phyloP scores from a whole-genome alignment of 1,140 invertebrate species.

The Sitodiplosis mosellana region DNA sequence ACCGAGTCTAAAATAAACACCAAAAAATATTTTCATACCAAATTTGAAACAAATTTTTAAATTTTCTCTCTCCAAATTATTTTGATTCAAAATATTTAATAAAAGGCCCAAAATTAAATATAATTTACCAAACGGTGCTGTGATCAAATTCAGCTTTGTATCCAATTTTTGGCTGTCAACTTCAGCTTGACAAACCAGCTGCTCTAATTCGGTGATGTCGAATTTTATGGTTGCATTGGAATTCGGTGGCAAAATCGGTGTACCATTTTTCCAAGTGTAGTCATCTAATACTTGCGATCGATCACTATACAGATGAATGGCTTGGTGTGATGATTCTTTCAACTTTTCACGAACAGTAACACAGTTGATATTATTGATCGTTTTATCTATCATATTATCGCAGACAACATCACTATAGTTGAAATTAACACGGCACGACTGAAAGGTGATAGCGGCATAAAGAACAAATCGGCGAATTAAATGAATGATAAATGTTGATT shows the following conservation, averaged over 20 bases:
- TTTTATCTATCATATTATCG: slow-evolving; percentile 29
- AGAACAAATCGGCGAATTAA: neutral
- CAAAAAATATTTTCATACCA: neutral
- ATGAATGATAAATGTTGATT: neutral
- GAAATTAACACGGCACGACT: slow-evolving; percentile 42
- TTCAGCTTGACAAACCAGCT: slow-evolving; percentile 22
- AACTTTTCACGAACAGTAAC: slow-evolving; percentile 22
- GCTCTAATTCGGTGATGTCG: slow-evolving; percentile 1
- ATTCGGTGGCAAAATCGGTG: neutral
- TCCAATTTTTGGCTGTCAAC: slow-evolving; percentile 36
- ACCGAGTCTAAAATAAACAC: slow-evolving; percentile 9
- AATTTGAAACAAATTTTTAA: too few relatives aligned
- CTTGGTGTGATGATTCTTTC: slow-evolving; percentile 9
- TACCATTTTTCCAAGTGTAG: slow-evolving; percentile 11
- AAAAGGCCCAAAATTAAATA: too few relatives aligned
- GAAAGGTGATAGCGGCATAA: neutral
- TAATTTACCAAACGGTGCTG: neutral
- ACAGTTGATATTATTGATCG: slow-evolving; percentile 18
- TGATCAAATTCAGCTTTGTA: slow-evolving; percentile 15
- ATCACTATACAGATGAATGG: neutral
- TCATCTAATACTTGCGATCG: slow-evolving; percentile 11
- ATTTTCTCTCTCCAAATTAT: too few relatives aligned
- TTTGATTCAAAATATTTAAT: too few relatives aligned
- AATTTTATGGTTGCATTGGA: neutral
- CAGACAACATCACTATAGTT: slow-evolving; percentile 34